Evolutionary conservation across 2,888 invertebrate species (phyloP).

Genomic region (Cremastinae sp.): DNA sequence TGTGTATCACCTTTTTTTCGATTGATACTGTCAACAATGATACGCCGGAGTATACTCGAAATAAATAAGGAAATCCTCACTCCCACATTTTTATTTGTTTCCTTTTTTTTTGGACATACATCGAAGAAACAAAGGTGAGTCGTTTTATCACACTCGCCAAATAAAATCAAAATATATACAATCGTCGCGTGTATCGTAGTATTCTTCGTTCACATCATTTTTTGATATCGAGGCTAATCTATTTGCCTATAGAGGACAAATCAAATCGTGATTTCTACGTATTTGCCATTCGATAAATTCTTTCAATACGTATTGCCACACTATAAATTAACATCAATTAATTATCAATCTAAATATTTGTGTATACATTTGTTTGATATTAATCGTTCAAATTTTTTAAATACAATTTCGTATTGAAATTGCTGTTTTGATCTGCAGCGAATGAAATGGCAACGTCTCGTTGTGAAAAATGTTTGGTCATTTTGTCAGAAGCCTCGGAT

Average conservation of each 20-base stretch:
- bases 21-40: slow-evolving; percentile 45
- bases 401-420: no score
- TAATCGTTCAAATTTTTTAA: no score
- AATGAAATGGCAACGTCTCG: slow-evolving; percentile 21
- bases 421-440: not conserved
- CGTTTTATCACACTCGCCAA: slow-evolving; percentile 36
- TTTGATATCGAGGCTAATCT: slow-evolving; percentile 23
- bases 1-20: slow-evolving; percentile 12
- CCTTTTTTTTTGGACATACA: not conserved
- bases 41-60: not conserved
- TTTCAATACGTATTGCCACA: not conserved
- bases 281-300: not conserved
- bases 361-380: not conserved
- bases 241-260: not conserved
- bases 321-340: not conserved
- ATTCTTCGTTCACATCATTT: not conserved
- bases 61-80: slow-evolving; percentile 12
- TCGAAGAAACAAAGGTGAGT: slow-evolving; percentile 18
- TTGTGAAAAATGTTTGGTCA: slow-evolving; percentile 73
- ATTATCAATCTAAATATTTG: not conserved
- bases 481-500: slow-evolving; percentile 69
- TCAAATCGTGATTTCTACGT: not conserved
- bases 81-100: not conserved
- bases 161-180: slow-evolving; percentile 46
- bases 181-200: not conserved